Percentiles rank a stretch among this genome's conserved stretches.
phyloP scores from a whole-genome alignment of 2,888 invertebrate species.

The Myopa tessellatipennis region DNA sequence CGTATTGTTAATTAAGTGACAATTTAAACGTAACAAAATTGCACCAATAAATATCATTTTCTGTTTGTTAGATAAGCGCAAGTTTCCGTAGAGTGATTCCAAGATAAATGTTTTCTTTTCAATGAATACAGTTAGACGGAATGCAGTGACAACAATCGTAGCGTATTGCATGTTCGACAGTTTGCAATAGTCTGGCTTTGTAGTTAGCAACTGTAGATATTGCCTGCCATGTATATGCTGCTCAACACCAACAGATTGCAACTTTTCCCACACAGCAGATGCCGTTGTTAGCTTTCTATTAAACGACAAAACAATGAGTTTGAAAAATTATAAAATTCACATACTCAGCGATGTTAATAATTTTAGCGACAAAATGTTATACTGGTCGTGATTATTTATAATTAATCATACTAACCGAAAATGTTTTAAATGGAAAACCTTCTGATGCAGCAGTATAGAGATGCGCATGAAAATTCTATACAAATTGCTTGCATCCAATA shows the following conservation, averaged over 20 bases:
- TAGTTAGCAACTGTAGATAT: conserved; percentile 37
- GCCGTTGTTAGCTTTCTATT: conserved; percentile 43
- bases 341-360: background rate
- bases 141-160: conserved; percentile 47
- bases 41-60: conserved; percentile 48
- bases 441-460: conserved; percentile 38
- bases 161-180: conserved; percentile 46
- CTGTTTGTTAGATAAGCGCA: conserved; percentile 46
- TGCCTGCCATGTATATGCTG: conserved; percentile 12
- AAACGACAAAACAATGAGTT: background rate
- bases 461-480: conserved; percentile 46
- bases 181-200: conserved; percentile 41
- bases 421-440: conserved; percentile 40
- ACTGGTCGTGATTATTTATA: background rate
- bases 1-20: conserved; percentile 44
- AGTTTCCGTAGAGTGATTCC: conserved; percentile 40
- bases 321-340: background rate
- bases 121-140: conserved; percentile 48
- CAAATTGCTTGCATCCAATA: conserved; percentile 45
- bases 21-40: conserved; percentile 49
- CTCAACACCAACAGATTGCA: conserved; percentile 34
- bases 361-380: too few relatives aligned
- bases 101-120: conserved; percentile 44
- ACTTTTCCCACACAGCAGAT: conserved; percentile 39
- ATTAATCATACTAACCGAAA: conserved; percentile 41